Evolutionary conservation across 2,797 vertebrate species (phyloP).

Genomic region (Channa striata): DNA sequence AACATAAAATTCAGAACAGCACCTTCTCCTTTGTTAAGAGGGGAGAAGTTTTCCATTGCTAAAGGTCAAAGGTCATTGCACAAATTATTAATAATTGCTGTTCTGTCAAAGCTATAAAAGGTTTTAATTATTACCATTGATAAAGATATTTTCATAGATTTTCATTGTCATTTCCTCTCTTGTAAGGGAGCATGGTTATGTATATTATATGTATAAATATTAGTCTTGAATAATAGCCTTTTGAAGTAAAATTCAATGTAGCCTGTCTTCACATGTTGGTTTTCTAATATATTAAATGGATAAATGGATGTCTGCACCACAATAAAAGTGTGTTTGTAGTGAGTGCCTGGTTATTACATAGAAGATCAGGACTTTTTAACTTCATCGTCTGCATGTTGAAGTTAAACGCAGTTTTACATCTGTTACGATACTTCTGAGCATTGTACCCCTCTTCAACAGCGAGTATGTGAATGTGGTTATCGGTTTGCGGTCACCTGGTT

Average conservation of each 20-base stretch:
- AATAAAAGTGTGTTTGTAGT: constrained; percentile 81
- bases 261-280: constrained; percentile 83
- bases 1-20: constrained; percentile 42
- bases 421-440: background rate
- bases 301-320: constrained; percentile 85
- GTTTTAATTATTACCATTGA: constrained; percentile 75
- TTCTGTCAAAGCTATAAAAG: constrained; percentile 77
- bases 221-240: constrained; percentile 78
- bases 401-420: too few relatives aligned
- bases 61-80: constrained; percentile 73
- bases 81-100: constrained; percentile 64
- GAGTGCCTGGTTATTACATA: constrained; percentile 51
- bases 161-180: constrained; percentile 72
- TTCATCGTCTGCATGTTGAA: background rate
- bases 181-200: constrained; percentile 71
- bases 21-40: constrained; percentile 34
- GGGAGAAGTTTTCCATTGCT: constrained; percentile 48
- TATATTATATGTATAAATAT: constrained; percentile 85
- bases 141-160: constrained; percentile 73
- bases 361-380: background rate
- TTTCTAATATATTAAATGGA: constrained; percentile 89
- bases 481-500: constrained; percentile 23
- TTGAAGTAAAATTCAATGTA: constrained; percentile 80
- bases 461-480: constrained; percentile 9
- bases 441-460: background rate